phyloP scores from a whole-genome alignment of 2,113 vertebrate genomes.

The Eubucco bourcierii region DNA sequence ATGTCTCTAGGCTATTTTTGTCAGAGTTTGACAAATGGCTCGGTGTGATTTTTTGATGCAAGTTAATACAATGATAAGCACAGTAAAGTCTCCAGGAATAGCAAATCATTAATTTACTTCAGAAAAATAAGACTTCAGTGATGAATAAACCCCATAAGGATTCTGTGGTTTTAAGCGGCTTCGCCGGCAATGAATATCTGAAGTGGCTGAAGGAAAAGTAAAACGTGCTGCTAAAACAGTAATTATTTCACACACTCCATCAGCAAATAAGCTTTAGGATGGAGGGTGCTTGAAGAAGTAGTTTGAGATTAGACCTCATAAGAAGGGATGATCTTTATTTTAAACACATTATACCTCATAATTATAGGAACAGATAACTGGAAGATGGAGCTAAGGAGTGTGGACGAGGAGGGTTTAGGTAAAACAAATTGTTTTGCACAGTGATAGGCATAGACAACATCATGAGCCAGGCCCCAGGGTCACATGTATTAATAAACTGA shows the following conservation, averaged over 20 bases:
- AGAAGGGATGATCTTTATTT: constrained; percentile 35
- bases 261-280: constrained; percentile 36
- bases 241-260: constrained; percentile 49
- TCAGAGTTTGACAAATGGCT: constrained; percentile 74
- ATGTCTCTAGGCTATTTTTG: constrained; percentile 68
- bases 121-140: constrained; percentile 72
- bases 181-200: constrained; percentile 38
- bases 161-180: constrained; percentile 58
- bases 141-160: constrained; percentile 65
- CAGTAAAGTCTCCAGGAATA: constrained; percentile 69
- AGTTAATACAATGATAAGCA: constrained; percentile 78
- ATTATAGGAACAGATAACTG: neutral
- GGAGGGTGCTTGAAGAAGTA: constrained; percentile 17
- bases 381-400: neutral
- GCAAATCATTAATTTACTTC: constrained; percentile 77
- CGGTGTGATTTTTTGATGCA: constrained; percentile 69
- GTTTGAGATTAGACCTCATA: neutral
- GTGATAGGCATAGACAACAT: neutral
- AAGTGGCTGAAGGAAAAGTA: constrained; percentile 49
- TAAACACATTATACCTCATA: neutral
- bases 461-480: neutral
- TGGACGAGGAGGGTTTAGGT: neutral
- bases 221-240: constrained; percentile 9
- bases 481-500: neutral
- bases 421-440: neutral